Conservation (phyloP, 2,888 invertebrate species). For the Scelioninae gen. 1 region DNA sequence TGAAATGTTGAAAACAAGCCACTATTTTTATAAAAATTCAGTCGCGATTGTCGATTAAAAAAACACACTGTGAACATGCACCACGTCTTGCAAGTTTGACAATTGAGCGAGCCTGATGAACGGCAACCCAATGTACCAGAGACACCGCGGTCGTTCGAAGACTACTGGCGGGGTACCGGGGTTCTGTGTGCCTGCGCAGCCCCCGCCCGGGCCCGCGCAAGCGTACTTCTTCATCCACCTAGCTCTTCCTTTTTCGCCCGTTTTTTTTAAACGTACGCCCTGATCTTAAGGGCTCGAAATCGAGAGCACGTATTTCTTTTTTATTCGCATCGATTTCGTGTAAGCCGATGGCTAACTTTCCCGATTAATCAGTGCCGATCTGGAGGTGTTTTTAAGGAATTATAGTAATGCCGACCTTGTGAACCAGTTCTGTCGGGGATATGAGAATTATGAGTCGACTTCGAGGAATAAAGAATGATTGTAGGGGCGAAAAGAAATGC, state of each 20-base stretch:
- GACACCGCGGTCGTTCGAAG: conserved; percentile 78
- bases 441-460: conserved; percentile 46
- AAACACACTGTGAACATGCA: conserved; percentile 9
- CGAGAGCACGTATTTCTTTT: conserved; percentile 39
- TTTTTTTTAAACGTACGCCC: conserved; percentile 74
- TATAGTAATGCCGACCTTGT: conserved; percentile 60
- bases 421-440: conserved; percentile 56
- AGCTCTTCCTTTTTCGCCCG: conserved; percentile 56
- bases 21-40: too few relatives aligned
- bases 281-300: conserved; percentile 70
- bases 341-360: conserved; percentile 8
- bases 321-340: conserved; percentile 28
- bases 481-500: conserved; percentile 13
- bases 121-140: conserved; percentile 66
- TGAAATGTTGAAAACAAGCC: too few relatives aligned
- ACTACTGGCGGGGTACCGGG: conserved; percentile 77
- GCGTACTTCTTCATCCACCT: conserved; percentile 75
- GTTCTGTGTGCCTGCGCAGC: conserved; percentile 76
- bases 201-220: conserved; percentile 80
- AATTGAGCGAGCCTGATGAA: conserved; percentile 42
- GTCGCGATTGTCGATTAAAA: too few relatives aligned
- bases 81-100: conserved; percentile 35
- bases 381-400: not conserved
- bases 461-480: conserved; percentile 34
- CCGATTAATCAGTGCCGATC: conserved; percentile 22